Percentiles rank a stretch among this genome's conserved stretches.
These are phyloP conservation scores for Acronicta psi DNA, from an alignment of 2,888 invertebrate genomes.

Conservation along the genomic window DNA sequence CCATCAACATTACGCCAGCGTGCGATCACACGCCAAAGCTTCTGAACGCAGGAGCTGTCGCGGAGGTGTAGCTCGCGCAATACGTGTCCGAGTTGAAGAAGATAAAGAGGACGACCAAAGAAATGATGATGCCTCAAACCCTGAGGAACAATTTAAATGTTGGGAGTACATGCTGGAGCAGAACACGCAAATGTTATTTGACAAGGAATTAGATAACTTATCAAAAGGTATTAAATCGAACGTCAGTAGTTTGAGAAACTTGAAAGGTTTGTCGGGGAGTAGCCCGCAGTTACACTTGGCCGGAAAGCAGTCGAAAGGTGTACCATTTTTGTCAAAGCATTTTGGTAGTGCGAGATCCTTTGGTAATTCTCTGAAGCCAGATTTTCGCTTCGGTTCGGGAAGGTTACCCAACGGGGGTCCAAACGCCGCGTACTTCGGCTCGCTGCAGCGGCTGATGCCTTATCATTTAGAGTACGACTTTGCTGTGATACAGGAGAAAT, in stretches of 20 bases:
- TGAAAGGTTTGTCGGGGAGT: constrained; percentile 91
- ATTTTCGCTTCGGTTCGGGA: constrained; percentile 89
- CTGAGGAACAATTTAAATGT: constrained; percentile 96
- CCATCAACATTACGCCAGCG: constrained; percentile 86
- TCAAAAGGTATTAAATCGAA: constrained; percentile 90
- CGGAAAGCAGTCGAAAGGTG: constrained; percentile 78
- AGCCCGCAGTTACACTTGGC: constrained; percentile 91
- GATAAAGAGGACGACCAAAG: constrained; percentile 87
- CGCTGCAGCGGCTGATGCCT: constrained; percentile 94
- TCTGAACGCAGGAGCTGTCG: constrained; percentile 89
- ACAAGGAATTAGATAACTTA: constrained; percentile 95
- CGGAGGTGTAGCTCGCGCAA: constrained; percentile 90
- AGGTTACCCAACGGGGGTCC: constrained; percentile 93
- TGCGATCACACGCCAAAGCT: constrained; percentile 80
- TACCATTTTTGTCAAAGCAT: constrained; percentile 91
- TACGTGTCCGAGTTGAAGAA: constrained; percentile 90
- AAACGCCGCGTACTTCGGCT: constrained; percentile 96
- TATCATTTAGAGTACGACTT: constrained; percentile 95
- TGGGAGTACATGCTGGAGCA: constrained; percentile 98
- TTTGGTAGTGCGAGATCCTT: constrained; percentile 95
- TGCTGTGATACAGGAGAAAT: constrained; percentile 94
- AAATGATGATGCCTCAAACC: constrained; percentile 83
- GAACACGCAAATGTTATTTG: constrained; percentile 95
- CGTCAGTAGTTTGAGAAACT: constrained; percentile 86
- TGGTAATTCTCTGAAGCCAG: constrained; percentile 90